phyloP scores from a whole-genome alignment of 2,797 vertebrate species.

The Tadarida brasiliensis region DNA sequence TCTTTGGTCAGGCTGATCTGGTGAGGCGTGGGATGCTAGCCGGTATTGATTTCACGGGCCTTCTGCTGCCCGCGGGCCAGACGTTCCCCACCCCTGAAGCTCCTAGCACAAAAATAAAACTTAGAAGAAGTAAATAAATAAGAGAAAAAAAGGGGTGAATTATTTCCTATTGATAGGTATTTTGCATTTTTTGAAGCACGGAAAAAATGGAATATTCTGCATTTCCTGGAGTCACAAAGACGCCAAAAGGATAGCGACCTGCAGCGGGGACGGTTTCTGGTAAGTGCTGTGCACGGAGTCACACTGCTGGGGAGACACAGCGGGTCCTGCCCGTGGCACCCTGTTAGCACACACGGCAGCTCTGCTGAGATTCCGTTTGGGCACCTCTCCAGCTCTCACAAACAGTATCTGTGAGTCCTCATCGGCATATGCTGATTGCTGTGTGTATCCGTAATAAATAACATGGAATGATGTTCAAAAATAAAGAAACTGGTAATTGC shows the following conservation, averaged over 20 bases:
- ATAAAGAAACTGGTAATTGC: neutral
- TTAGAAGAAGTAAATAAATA: constrained; percentile 80
- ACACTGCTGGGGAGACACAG: neutral
- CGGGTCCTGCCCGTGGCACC: neutral
- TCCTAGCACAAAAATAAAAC: constrained; percentile 47
- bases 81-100: neutral
- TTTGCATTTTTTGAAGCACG: constrained; percentile 95
- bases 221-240: constrained; percentile 99
- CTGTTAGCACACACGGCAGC: neutral
- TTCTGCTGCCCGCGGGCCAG: too few species aligned
- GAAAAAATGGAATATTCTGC: constrained; percentile 98
- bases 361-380: neutral
- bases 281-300: constrained; percentile 83
- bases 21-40: too few species aligned
- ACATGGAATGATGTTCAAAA: neutral
- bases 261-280: constrained; percentile 98
- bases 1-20: too few species aligned
- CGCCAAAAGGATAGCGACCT: constrained; percentile 97
- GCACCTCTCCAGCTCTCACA: neutral
- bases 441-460: neutral
- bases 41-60: too few species aligned
- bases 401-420: neutral
- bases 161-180: constrained; percentile 90
- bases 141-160: constrained; percentile 87
- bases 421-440: neutral